These are phyloP conservation scores for Holothuria scabra DNA, from an alignment of 53 echinoderm and acorn worm species.

Conservation along the genomic window DNA sequence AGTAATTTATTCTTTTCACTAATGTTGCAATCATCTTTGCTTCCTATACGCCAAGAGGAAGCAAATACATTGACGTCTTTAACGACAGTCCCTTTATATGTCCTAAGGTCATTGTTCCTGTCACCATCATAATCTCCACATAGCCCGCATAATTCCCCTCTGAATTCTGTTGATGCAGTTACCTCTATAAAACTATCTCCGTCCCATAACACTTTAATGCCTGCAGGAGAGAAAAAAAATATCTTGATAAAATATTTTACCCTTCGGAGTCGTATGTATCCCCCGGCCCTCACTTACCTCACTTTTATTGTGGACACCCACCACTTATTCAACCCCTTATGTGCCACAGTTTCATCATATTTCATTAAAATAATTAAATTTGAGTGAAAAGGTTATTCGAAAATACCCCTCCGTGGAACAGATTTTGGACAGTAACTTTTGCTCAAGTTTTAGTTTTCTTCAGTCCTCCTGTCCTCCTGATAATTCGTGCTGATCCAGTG, in stretches of 20 bases:
- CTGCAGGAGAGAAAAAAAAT: slow-evolving; percentile 44
- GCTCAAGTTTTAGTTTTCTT: too few relatives aligned
- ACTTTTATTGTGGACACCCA: too few relatives aligned
- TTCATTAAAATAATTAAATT: too few relatives aligned
- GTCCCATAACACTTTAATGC: slow-evolving; percentile 87
- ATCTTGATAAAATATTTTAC: background rate
- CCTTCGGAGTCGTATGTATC: background rate
- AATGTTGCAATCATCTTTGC: slow-evolving; percentile 68
- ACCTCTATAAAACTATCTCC: slow-evolving; percentile 97
- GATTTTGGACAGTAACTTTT: too few relatives aligned
- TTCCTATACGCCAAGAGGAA: slow-evolving; percentile 88
- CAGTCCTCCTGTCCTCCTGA: too few relatives aligned
- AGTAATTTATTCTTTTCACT: slow-evolving; percentile 57
- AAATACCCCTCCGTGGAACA: too few relatives aligned
- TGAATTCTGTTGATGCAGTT: slow-evolving; percentile 71
- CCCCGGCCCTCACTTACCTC: too few relatives aligned
- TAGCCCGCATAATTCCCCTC: slow-evolving; percentile 90
- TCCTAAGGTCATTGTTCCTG: slow-evolving; percentile 77
- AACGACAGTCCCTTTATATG: slow-evolving; percentile 67
- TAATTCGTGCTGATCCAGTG: too few relatives aligned
- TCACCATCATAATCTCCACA: slow-evolving; percentile 96
- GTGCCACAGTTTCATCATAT: too few relatives aligned
- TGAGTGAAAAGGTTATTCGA: too few relatives aligned
- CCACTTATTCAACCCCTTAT: too few relatives aligned
- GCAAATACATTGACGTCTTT: slow-evolving; percentile 74